Evolutionary conservation across 2,797 vertebrate genomes (phyloP), one percentile per base, ranked within the genome.

Genomic region (Brachymystax lenok): DNA sequence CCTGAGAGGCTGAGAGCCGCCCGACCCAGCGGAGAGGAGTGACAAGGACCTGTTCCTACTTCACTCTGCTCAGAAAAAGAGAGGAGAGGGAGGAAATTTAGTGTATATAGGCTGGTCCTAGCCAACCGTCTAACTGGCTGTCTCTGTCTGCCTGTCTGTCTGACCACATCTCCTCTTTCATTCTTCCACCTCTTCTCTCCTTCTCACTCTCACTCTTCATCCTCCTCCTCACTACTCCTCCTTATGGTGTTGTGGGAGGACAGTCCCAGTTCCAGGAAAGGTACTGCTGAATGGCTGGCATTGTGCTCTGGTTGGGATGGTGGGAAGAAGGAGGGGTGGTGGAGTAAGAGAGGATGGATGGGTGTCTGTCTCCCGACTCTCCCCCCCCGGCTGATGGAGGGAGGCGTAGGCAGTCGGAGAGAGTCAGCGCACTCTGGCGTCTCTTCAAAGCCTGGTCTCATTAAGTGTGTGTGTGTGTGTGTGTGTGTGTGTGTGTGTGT

Each of bases 281-380:
- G 5, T 16, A 63, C 80, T 82, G 19, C 52, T 94, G 89, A 94
- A 93, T 92, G 80, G 83, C 85, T 69, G 74, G 86, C 90, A 88
- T 92, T 94, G 92, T 94, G 89, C 79, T 75, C 52, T 54, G 50
- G 61, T 51, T 69, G 86, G 77, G 83, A 69, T 7, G 40, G n/a
- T 14, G 70, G 30, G 19, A 59, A 61, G 40, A 46, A 46, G 40
- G 40, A 46, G 40, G 40, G 40, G 10, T 46, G 10, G 40, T 8
- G 40, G 40, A 46, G 69, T 12, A 51, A 54, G 69, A 59, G 35
- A 35, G 66, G 52, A 24, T 27, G 68, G 75, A 19, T 46, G 30
- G 52, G 46, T 69, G 51, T 74, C 68, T 56, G 87, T 83, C 74
- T 87, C 69, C 80, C 69, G n/a, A 40, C 17, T 46, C 69, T 21